Evolutionary conservation across 2,113 vertebrate genomes (phyloP).

Genomic region (Indicator indicator): DNA sequence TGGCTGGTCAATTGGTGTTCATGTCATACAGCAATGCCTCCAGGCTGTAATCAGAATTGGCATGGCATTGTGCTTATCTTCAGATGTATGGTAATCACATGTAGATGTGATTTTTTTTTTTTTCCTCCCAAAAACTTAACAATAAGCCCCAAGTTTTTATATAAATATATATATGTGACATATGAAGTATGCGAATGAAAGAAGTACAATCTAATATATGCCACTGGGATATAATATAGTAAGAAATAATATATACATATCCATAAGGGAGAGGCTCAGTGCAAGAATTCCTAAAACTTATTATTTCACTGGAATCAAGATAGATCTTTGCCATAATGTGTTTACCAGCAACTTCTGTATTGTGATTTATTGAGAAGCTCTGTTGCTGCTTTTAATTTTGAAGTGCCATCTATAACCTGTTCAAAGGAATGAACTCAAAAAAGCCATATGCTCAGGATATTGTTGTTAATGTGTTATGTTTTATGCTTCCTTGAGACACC

Average conservation of each 20-base stretch:
- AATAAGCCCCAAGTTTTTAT: background rate
- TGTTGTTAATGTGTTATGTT: background rate
- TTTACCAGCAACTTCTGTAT: background rate
- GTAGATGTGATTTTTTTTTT: background rate
- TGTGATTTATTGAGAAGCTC: conserved; percentile 41
- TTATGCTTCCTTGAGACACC: background rate
- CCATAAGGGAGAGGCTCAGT: background rate
- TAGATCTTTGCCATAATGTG: conserved; percentile 31
- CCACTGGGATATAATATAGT: background rate
- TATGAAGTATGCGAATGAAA: background rate
- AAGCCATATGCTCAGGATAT: conserved; percentile 43
- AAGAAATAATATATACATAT: background rate
- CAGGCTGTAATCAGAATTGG: background rate
- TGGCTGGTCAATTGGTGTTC: background rate
- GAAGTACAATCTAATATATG: background rate
- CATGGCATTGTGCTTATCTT: background rate
- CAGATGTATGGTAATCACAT: background rate
- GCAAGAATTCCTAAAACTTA: background rate
- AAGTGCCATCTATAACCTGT: conserved; percentile 40
- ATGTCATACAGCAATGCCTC: background rate
- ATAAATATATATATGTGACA: background rate
- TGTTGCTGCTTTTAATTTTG: conserved; percentile 56
- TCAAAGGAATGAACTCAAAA: conserved; percentile 1
- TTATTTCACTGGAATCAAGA: conserved; percentile 40
- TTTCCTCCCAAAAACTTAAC: background rate